Base-by-base conservation (phyloP, 2,888 invertebrate genomes). In the Dendrolimus houi region DNA sequence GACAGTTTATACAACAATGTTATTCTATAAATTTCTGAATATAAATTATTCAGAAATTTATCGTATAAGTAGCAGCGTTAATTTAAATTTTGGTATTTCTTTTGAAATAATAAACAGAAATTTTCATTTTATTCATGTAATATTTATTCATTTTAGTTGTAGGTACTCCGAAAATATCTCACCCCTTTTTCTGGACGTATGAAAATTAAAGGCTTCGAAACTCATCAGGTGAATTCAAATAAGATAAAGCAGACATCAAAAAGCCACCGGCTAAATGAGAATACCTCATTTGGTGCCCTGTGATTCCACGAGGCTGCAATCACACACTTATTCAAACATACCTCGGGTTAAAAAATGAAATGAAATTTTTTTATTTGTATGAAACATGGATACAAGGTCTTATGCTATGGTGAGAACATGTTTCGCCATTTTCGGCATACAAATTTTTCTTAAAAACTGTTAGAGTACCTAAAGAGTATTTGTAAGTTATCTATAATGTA, bases 271-370 rank as follows among this genome's bases (percentile, higher is more conserved):
- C 47, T 29, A 47, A 47, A 47, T 8, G 9, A 47, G 47, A 47
- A 47, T 47, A 47, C 47, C 47, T 47, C 47, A 47, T 47, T 47
- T 47, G 29, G 9, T 47, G 9, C 47, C 47, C 47, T 8, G 47
- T 47, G 2, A 47, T 61, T 54, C 58, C 61, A 62, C 64, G 64
- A 56, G 62, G 61, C 79, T 80, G 87, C 87, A 87, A 87, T 88
- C 88, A 87, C 86, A 85, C 84, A 87, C 81, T 83, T 87, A 87
- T 88, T 88, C 88, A 88, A 85, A 87, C 87, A 84, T 82, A 79
- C 75, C 74, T 29, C 65, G 64, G 66, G 65, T 69, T 29, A 3
- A 29, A 29, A 29, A 29, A 29, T 6, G 29, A 29, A 29, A 29
- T 29, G 6, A 29, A 29, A 29, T 6, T 6, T 29, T 6, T 6